Evolutionary conservation across 1,140 invertebrate species (phyloP).

Genomic region (Xylocopa sonorina): DNA sequence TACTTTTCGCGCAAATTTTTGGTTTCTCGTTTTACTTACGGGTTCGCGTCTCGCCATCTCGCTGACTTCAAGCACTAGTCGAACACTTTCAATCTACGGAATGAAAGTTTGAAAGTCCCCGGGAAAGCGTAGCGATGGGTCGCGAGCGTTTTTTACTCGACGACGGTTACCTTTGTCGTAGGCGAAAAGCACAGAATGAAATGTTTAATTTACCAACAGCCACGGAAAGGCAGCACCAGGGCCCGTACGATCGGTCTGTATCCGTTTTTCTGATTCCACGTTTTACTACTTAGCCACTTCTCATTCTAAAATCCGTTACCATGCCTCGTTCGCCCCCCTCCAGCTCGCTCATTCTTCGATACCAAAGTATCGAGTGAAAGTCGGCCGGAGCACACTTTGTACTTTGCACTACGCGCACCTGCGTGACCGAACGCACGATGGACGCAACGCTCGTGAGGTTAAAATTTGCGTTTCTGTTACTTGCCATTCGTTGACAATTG

Average conservation of each 20-base stretch:
- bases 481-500: not conserved
- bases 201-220: no score
- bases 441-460: not conserved
- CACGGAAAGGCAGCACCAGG: not conserved
- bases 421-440: no score
- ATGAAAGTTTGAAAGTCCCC: slow-evolving; percentile 2
- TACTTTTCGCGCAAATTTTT: not conserved
- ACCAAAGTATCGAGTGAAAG: slow-evolving; percentile 56
- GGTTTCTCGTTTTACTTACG: slow-evolving; percentile 42
- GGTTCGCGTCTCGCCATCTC: slow-evolving; percentile 30
- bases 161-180: not conserved
- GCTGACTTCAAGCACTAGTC: not conserved
- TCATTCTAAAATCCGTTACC: slow-evolving; percentile 22
- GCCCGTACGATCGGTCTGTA: slow-evolving; percentile 28
- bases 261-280: slow-evolving; percentile 17
- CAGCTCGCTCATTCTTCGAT: slow-evolving; percentile 6
- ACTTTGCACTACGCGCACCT: slow-evolving; percentile 16
- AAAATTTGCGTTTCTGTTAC: not conserved
- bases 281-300: slow-evolving; percentile 2
- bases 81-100: not conserved
- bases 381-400: slow-evolving; percentile 16
- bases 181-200: no score
- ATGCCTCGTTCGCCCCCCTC: slow-evolving; percentile 15
- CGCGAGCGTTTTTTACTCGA: not conserved
- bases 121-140: not conserved